Evolutionary conservation across 2,888 invertebrate genomes (phyloP).

Genomic region (Ischnus inquisitorius): DNA sequence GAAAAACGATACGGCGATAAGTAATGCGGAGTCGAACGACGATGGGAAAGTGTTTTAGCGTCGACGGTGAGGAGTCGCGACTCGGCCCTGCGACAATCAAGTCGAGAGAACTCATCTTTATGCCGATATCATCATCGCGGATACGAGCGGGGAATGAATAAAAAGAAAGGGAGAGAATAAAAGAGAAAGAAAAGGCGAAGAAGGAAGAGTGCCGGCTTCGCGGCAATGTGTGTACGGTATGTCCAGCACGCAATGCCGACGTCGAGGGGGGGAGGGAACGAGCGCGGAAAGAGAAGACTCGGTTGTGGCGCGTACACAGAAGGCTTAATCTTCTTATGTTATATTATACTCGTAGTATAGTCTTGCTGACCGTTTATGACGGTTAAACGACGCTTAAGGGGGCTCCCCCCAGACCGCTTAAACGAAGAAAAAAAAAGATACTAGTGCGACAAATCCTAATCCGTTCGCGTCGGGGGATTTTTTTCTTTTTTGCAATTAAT

Average conservation of each 20-base stretch:
- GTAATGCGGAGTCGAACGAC: not conserved
- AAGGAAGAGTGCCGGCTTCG: not conserved
- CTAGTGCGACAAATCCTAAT: not conserved
- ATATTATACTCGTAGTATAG: conserved; percentile 44
- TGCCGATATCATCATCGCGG: conserved; percentile 41
- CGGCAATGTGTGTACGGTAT: not conserved
- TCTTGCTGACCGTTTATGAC: conserved; percentile 35
- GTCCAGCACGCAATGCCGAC: conserved; percentile 19
- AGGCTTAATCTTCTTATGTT: conserved; percentile 52
- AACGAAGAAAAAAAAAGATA: not conserved
- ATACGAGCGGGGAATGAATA: conserved; percentile 38
- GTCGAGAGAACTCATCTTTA: conserved; percentile 12
- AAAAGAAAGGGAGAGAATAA: conserved; percentile 24
- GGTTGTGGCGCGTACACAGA: conserved; percentile 18
- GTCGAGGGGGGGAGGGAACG: not conserved
- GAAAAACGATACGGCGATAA: not conserved
- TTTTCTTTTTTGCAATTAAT: not conserved
- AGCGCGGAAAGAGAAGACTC: conserved; percentile 5
- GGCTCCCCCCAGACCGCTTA: not conserved
- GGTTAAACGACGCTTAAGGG: conserved; percentile 47
- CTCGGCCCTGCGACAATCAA: not conserved
- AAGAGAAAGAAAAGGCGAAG: too few relatives aligned
- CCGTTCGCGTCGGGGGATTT: not conserved
- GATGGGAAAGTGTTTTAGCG: not conserved
- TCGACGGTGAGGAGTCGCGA: too few relatives aligned